These are phyloP conservation scores for Diorhabda carinulata DNA, from an alignment of 1,140 invertebrate genomes.

Conservation along the genomic window DNA sequence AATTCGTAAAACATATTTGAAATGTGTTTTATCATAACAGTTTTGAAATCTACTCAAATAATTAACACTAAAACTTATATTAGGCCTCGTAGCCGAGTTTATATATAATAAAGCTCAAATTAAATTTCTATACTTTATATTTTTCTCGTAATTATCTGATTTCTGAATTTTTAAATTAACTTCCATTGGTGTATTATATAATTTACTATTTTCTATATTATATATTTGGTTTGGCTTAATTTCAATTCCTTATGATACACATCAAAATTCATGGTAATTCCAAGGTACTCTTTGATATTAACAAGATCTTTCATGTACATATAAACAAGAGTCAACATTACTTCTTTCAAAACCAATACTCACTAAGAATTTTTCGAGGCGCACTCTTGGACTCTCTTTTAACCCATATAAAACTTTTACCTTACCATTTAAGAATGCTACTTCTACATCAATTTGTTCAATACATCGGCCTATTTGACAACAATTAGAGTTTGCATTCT, in stretches of 20 bases:
- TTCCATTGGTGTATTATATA: slow-evolving; percentile 5
- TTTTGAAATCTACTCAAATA: slow-evolving; percentile 44
- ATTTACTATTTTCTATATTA: slow-evolving; percentile 10
- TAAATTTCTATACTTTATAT: slow-evolving; percentile 4
- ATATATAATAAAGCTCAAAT: slow-evolving; percentile 1
- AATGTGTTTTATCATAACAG: slow-evolving; percentile 45
- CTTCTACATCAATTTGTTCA: too few relatives aligned
- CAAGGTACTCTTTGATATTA: slow-evolving; percentile 6
- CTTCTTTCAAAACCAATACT: too few relatives aligned
- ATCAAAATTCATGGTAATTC: background rate
- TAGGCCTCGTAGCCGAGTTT: slow-evolving; percentile 45
- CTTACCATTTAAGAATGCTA: too few relatives aligned
- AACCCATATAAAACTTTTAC: too few relatives aligned
- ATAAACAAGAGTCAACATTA: too few relatives aligned
- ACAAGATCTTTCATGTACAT: background rate
- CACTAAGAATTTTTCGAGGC: too few relatives aligned
- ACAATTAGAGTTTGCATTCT: too few relatives aligned
- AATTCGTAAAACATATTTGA: slow-evolving; percentile 42
- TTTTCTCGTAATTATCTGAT: background rate
- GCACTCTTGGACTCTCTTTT: too few relatives aligned
- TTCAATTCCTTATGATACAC: background rate
- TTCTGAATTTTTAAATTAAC: background rate
- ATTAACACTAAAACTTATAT: slow-evolving; percentile 38
- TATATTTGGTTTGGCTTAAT: slow-evolving; percentile 12
- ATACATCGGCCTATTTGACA: too few relatives aligned